Conservation (phyloP, 1,140 invertebrate species). For the Euura lappo region DNA sequence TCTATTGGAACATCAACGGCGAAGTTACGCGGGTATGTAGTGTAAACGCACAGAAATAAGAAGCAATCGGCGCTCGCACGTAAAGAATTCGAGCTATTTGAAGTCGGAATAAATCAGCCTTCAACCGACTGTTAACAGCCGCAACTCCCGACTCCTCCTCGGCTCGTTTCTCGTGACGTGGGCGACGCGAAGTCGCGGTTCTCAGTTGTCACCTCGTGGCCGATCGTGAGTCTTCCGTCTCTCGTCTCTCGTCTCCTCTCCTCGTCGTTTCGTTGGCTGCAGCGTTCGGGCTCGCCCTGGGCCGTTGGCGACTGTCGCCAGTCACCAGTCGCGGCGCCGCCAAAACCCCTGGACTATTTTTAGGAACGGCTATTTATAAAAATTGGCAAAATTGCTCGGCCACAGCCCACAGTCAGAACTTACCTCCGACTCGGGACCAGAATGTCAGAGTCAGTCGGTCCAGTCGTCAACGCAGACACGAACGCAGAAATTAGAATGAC, state of each 20-base stretch:
- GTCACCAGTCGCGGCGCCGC: not conserved
- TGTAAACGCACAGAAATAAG: no score
- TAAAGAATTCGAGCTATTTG: constrained; percentile 11
- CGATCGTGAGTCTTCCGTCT: not conserved
- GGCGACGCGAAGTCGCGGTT: constrained; percentile 14
- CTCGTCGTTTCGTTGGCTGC: not conserved
- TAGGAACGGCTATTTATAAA: not conserved
- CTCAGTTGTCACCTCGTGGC: not conserved
- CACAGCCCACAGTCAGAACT: not conserved
- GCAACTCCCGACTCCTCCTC: not conserved
- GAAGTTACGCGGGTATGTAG: no score
- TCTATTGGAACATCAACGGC: no score
- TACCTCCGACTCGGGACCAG: no score
- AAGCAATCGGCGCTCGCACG: no score
- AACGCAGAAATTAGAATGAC: no score
- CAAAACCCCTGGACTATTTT: not conserved
- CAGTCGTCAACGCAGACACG: no score
- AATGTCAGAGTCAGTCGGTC: no score
- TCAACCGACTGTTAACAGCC: constrained; percentile 2
- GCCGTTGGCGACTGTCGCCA: not conserved
- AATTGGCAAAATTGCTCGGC: constrained; percentile 3
- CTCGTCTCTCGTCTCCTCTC: not conserved
- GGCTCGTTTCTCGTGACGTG: not conserved
- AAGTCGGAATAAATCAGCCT: constrained; percentile 16
- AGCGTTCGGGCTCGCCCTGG: not conserved